phyloP scores from a whole-genome alignment of 1,140 invertebrate species.

The Steinernema feltiae region DNA sequence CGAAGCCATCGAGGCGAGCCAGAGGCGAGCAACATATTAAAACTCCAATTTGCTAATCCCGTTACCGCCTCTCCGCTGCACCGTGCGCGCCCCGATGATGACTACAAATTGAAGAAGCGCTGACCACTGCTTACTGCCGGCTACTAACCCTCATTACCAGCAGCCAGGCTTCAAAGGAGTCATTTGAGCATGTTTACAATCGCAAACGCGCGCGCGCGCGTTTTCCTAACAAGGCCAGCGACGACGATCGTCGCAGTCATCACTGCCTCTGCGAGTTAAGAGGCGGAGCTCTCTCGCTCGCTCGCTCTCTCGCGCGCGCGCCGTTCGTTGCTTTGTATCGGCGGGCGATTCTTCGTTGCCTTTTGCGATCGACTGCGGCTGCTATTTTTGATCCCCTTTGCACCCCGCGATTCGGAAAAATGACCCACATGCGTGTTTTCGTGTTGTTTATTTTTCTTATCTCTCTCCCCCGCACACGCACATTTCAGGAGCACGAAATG shows the following conservation, averaged over 20 bases:
- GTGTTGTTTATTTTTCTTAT: not conserved
- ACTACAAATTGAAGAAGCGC: too few species aligned
- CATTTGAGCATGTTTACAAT: not conserved
- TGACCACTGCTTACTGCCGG: too few species aligned
- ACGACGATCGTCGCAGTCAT: too few species aligned
- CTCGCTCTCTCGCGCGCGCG: not conserved
- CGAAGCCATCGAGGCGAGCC: too few species aligned
- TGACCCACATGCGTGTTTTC: not conserved
- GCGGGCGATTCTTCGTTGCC: too few species aligned
- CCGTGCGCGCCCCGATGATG: too few species aligned
- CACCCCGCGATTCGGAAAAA: not conserved
- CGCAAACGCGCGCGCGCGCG: not conserved
- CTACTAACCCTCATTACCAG: too few species aligned
- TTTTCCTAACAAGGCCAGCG: not conserved
- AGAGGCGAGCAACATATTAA: too few species aligned
- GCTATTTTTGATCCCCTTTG: not conserved
- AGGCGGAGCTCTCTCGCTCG: not conserved
- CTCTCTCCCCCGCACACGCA: not conserved
- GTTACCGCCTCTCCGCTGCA: too few species aligned
- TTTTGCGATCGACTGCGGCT: not conserved
- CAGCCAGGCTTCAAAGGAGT: not conserved
- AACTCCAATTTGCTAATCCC: too few species aligned
- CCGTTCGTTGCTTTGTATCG: too few species aligned
- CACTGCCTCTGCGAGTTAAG: not conserved
- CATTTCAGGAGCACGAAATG: not conserved